Evolutionary conservation across 2,888 invertebrate genomes (phyloP), one percentile per base, ranked within the genome.

Genomic region (Hybos culiciformis): DNA sequence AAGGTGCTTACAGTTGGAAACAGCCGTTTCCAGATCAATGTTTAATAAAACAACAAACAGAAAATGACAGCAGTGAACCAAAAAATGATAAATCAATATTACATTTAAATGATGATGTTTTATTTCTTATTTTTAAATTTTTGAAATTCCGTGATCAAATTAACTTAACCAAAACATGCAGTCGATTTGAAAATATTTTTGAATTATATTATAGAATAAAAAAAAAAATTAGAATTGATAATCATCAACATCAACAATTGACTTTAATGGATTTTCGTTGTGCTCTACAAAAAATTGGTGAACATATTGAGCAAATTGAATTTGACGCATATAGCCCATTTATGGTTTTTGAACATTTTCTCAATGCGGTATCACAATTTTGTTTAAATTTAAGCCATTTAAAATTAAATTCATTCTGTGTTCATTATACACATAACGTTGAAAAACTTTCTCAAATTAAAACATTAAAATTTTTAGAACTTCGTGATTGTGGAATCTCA

Each of bases 91-190:
- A 21, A 8, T 39, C 44, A 9, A 33, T 49, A 20, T 26, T 46
- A 20, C 38, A 38, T 14, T 39, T 50, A 12, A 48, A 50, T 20
- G 47, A 46, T 37, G 48, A 50, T 26, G 48, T 46, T n/a, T 20
- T 50, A 14, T 34, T 46, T 9, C 45, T 48, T 20, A 39, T 50
- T 32, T 48, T 50, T 19, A 44, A 47, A 19, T 50, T 39, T 42
- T 20, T 50, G 15, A 14, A 18, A 9, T 20, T 44, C n/a, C 26
- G 36, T 15, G 46, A 48, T 9, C 38, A 43, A 33, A 37, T 44
- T 12, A 43, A 33, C 12, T 23, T 46, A 33, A 33, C 48, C 2
- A 34, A 23, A 3, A 17, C 45, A 12, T 48, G 46, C 14, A 23
- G 32, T 15, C 43, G 48, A 4, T 46, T 48, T 26, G 29, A 39